Conservation (phyloP, 2,797 vertebrate species). For the Propithecus deckenii region DNA sequence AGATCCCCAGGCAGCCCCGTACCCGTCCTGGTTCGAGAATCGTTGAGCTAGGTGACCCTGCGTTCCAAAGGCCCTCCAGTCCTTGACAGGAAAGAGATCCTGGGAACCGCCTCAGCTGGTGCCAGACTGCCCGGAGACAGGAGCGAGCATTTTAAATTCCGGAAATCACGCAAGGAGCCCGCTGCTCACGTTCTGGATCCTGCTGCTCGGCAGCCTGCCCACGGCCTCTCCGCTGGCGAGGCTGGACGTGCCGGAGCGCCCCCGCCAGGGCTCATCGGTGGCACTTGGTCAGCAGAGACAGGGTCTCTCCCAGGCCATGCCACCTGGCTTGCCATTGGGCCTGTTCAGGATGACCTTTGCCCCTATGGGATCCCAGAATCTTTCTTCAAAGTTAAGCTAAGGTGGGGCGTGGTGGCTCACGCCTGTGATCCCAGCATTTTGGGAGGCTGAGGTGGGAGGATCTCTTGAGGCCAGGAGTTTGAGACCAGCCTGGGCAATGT, state of each 20-base stretch:
- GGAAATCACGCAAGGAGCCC: accelerated
- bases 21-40: background rate
- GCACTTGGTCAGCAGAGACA: background rate
- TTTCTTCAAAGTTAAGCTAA: background rate
- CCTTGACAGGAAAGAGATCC: background rate
- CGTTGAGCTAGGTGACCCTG: background rate
- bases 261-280: accelerated
- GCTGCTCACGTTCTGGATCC: too few species aligned
- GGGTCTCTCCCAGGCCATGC: background rate
- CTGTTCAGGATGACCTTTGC: background rate
- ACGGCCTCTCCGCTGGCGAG: too few species aligned
- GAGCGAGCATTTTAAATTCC: background rate
- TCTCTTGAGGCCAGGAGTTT: background rate
- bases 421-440: background rate
- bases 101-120: background rate
- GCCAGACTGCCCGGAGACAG: background rate
- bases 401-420: background rate
- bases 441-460: background rate
- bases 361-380: background rate
- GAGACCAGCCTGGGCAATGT: background rate
- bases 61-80: background rate
- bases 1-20: background rate
- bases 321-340: too few species aligned
- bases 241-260: background rate
- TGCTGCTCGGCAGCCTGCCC: background rate